Evolutionary conservation across 2,797 vertebrate species (phyloP).

Genomic region (Galaxias olidus): DNA sequence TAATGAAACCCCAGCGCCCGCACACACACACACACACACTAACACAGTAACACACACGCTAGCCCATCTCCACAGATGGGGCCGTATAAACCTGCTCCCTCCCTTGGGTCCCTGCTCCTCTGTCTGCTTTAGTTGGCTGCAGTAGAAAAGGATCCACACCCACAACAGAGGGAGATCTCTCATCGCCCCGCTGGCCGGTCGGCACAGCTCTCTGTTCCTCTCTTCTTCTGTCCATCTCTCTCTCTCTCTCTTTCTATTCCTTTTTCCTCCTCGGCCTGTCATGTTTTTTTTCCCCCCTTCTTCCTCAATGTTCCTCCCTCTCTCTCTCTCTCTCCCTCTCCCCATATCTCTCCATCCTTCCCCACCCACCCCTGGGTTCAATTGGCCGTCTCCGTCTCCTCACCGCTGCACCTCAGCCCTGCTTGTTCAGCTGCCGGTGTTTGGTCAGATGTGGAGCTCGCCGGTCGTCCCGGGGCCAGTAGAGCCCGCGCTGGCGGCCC

Average conservation of each 20-base stretch:
- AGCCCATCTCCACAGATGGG: conserved; percentile 44
- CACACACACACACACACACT: neutral
- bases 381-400: neutral
- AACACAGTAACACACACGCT: conserved; percentile 14
- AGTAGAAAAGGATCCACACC: conserved; percentile 68
- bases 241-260: no score
- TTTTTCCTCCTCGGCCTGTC: conserved; percentile 34
- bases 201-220: conserved; percentile 47
- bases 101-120: conserved; percentile 53
- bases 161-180: conserved; percentile 65
- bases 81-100: conserved; percentile 51
- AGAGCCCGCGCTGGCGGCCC: conserved; percentile 34
- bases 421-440: conserved; percentile 62
- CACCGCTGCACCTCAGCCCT: conserved; percentile 18
- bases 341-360: neutral
- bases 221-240: conserved; percentile 40
- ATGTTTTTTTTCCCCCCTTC: conserved; percentile 44
- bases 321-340: conserved; percentile 14
- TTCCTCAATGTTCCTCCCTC: conserved; percentile 15
- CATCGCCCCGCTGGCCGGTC: conserved; percentile 52
- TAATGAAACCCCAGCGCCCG: conserved; percentile 27
- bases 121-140: conserved; percentile 70
- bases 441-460: conserved; percentile 50
- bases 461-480: conserved; percentile 36
- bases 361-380: neutral